These are phyloP conservation scores for Nycticorax nycticorax DNA, from an alignment of 2,113 vertebrate genomes.

Conservation along the genomic window DNA sequence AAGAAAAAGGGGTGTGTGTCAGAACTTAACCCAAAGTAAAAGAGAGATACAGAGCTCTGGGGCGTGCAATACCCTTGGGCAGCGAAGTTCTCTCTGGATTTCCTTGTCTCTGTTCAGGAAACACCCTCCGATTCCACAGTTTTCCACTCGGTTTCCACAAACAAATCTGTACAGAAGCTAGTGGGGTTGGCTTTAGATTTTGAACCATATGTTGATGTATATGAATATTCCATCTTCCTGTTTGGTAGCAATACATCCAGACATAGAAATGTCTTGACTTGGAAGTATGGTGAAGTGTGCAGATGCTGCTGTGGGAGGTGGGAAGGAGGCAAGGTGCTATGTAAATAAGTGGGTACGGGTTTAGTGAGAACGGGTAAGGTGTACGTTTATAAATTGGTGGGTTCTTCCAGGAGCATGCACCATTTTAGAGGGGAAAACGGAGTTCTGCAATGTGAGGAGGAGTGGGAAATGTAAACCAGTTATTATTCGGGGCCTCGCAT, in stretches of 20 bases:
- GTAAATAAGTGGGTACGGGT: not conserved
- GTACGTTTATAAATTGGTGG: not conserved
- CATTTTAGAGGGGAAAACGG: not conserved
- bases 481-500: not conserved
- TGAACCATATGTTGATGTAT: not conserved
- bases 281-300: not conserved
- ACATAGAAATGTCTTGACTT: not conserved
- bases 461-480: not conserved
- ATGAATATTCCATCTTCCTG: not conserved
- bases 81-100: not conserved
- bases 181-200: not conserved
- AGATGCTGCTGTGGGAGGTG: conserved; percentile 29
- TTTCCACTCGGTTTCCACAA: not conserved
- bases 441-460: not conserved
- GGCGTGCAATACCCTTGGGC: not conserved
- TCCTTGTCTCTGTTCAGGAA: not conserved
- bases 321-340: not conserved
- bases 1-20: not conserved
- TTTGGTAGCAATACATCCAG: not conserved
- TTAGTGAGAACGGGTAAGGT: not conserved
- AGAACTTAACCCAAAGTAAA: not conserved
- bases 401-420: not conserved
- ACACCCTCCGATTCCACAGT: not conserved
- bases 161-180: not conserved
- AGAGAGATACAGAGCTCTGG: not conserved